phyloP scores from a whole-genome alignment of 2,113 vertebrate species.

The Gymnarchus niloticus region DNA sequence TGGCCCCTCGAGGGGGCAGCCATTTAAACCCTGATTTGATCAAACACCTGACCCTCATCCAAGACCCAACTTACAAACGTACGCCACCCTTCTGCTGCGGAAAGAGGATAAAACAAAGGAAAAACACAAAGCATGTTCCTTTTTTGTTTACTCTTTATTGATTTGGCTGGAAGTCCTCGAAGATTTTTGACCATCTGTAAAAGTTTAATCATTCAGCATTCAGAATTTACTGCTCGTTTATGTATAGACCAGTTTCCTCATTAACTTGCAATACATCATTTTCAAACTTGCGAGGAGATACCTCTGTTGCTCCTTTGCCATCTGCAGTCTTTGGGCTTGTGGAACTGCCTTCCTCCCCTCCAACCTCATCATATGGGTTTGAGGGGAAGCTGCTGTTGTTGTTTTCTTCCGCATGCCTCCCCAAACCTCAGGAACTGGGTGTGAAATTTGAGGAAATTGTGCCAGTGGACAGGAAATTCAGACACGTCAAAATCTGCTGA shows the following conservation, averaged over 20 bases:
- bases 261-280: constrained; percentile 22
- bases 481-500: background rate
- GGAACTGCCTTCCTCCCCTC: background rate
- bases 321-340: constrained; percentile 4
- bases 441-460: constrained; percentile 4
- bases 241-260: constrained; percentile 18
- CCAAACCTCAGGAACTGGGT: background rate
- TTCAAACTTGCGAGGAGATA: constrained; percentile 9
- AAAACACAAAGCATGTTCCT: background rate
- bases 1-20: constrained; percentile 35
- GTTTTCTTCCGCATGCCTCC: background rate
- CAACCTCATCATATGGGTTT: background rate
- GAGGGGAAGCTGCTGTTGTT: background rate
- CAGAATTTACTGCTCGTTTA: background rate
- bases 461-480: background rate
- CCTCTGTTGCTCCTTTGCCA: background rate
- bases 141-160: constrained; percentile 1
- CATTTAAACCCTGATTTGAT: constrained; percentile 33
- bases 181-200: constrained; percentile 1
- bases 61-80: background rate
- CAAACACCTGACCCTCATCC: constrained; percentile 23
- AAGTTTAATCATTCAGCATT: background rate
- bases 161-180: background rate
- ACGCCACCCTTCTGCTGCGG: background rate
- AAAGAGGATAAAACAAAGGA: background rate